A percentile compares a stretch with the other conserved stretches of the same genome.
Evolutionary conservation across 2,113 vertebrate genomes (phyloP).

Genomic region (Eolophus roseicapilla): DNA sequence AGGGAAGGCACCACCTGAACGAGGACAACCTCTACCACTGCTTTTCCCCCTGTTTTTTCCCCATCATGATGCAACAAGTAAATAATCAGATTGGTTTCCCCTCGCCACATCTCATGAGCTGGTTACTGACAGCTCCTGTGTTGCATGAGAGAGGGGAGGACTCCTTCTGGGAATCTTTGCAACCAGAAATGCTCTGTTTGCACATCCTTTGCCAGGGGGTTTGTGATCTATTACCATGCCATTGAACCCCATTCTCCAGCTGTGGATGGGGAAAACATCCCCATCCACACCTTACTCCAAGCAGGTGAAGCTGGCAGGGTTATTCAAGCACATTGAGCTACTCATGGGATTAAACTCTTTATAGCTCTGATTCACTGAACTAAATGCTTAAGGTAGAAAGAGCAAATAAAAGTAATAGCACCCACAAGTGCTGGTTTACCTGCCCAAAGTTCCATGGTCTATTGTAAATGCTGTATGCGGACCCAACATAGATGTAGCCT

Average conservation of each 20-base stretch:
- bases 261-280: background rate
- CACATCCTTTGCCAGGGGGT: background rate
- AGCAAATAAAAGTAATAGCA: fast-evolving
- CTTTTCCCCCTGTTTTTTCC: background rate
- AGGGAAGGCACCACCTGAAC: background rate
- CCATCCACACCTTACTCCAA: background rate
- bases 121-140: background rate
- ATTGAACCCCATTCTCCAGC: background rate
- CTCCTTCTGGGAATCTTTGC: background rate
- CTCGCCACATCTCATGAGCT: background rate
- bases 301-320: background rate
- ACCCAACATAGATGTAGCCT: slow-evolving; percentile 70
- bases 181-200: background rate
- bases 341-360: background rate
- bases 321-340: background rate
- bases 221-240: background rate
- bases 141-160: background rate
- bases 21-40: background rate
- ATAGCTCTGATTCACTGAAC: background rate
- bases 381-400: background rate
- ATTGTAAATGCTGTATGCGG: background rate
- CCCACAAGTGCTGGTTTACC: slow-evolving; percentile 1
- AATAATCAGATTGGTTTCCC: background rate
- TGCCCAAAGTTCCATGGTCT: slow-evolving; percentile 77
- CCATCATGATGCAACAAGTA: fast-evolving